A percentile compares a stretch with the other conserved stretches of the same genome.
phyloP scores from a whole-genome alignment of 2,113 vertebrate genomes.

The Microcebus lehilahytsara region DNA sequence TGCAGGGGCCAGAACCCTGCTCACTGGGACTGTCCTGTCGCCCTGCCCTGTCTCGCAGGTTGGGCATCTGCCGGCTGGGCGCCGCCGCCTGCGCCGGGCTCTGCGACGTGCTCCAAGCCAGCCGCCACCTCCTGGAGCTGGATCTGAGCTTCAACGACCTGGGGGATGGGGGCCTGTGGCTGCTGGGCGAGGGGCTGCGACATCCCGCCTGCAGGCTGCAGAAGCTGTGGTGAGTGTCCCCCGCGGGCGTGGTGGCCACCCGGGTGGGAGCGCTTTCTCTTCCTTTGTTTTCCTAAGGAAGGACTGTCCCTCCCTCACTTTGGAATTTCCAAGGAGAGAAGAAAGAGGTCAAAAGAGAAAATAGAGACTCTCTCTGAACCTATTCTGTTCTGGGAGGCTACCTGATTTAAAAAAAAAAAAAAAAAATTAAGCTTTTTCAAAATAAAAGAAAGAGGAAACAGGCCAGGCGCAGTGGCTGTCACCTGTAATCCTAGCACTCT shows the following conservation, averaged over 20 bases:
- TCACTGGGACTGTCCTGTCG: not conserved
- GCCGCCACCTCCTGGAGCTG: constrained; percentile 30
- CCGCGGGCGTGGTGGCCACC: not conserved
- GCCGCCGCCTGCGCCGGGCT: constrained; percentile 5
- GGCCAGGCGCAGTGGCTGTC: too few species aligned
- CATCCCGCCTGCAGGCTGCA: constrained; percentile 67
- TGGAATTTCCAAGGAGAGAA: not conserved
- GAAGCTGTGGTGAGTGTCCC: constrained; percentile 68
- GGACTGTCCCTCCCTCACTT: too few species aligned
- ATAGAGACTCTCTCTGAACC: too few species aligned
- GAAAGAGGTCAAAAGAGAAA: not conserved
- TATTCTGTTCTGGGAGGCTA: too few species aligned
- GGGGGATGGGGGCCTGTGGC: constrained; percentile 40
- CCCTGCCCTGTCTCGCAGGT: constrained; percentile 21
- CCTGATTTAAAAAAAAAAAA: too few species aligned
- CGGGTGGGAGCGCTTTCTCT: accelerated
- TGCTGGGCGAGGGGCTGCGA: constrained; percentile 55
- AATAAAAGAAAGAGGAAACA: too few species aligned
- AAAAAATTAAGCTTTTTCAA: too few species aligned
- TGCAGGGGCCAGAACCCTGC: not conserved
- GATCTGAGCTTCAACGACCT: constrained; percentile 69
- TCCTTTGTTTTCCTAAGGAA: not conserved
- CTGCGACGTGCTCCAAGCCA: not conserved
- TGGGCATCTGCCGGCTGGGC: constrained; percentile 68
- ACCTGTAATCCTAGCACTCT: too few species aligned